Conservation (phyloP, 2,888 invertebrate species). For the Adelphocoris suturalis region DNA sequence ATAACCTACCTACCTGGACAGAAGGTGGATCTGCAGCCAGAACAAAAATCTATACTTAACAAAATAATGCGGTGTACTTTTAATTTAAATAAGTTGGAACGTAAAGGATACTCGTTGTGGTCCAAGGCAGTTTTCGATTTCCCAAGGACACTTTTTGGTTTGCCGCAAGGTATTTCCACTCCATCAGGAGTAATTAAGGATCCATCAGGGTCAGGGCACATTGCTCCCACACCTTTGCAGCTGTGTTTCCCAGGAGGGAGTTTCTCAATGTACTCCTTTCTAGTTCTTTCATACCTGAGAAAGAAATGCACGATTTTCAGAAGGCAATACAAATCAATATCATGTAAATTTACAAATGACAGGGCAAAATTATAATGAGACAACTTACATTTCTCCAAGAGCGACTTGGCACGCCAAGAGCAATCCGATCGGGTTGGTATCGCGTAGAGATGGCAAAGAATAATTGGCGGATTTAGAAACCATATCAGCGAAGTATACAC, state of each 20-base stretch:
- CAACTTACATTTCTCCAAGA: slow-evolving; percentile 91
- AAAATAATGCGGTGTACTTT: not conserved
- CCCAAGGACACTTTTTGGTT: slow-evolving; percentile 79
- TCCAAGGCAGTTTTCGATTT: slow-evolving; percentile 81
- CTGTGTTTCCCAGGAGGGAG: slow-evolving; percentile 92
- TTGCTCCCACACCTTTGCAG: slow-evolving; percentile 91
- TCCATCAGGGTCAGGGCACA: slow-evolving; percentile 88
- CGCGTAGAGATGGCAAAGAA: slow-evolving; percentile 89
- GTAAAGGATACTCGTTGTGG: slow-evolving; percentile 95
- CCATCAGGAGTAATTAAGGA: slow-evolving; percentile 83
- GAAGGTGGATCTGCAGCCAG: too few relatives aligned
- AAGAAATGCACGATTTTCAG: slow-evolving; percentile 68
- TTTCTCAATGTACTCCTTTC: slow-evolving; percentile 87
- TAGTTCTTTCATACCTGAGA: slow-evolving; percentile 86
- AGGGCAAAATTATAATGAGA: not conserved
- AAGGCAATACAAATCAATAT: not conserved
- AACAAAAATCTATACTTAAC: too few relatives aligned
- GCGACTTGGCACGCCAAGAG: slow-evolving; percentile 97
- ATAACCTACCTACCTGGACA: too few relatives aligned
- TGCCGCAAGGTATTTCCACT: slow-evolving; percentile 88
- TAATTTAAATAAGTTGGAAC: not conserved
- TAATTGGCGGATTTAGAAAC: slow-evolving; percentile 99
- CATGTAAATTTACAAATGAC: not conserved
- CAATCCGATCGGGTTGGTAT: slow-evolving; percentile 86
- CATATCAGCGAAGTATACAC: slow-evolving; percentile 98